Base-by-base conservation (phyloP, 2,113 vertebrate species). In the Centropristis striata region DNA sequence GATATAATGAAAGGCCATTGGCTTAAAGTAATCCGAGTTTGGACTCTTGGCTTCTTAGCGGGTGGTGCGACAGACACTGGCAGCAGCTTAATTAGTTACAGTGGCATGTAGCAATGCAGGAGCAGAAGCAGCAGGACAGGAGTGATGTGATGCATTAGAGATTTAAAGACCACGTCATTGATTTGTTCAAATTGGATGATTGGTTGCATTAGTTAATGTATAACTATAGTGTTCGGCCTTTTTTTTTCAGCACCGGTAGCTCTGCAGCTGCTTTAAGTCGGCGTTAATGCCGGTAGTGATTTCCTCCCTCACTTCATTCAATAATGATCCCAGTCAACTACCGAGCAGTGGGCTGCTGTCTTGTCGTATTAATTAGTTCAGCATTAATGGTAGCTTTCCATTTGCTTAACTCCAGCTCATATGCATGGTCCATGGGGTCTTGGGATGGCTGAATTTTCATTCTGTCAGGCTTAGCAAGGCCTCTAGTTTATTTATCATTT, bases 1-100 rank as follows among this genome's bases (percentile, higher is more conserved):
- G 79, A 86, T 84, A 50, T 66, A 78, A 89, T 86, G 80, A 90
- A 90, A 91, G 84, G 71, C 74, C 92, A 75, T 50, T 68, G 83
- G 78, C 75, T 86, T 85, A 76, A 83, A 86, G 80, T 84, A 87
- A 87, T 90, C 85, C 44, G 0, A 59, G 71, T 90, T 84, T 90
- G 80, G 85, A 86, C 87, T 75, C 78, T 73, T 68, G 70, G 80
- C 67, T 78, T 83, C 78, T 84, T 63, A 66, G 68, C 42, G 41
- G 54, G 67, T 79, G 82, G 75, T 49, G 21, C 41, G 7, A 63
- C 81, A 71, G 41, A 63, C 54, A 53, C 71, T 77, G 70, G 59
- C 86, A 80, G 75, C 41, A 15, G 77, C 71, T 90, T 86, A 89
- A 86, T 84, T 88, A 89, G 85, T 77, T 73, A 60, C 75, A 71